Conservation (phyloP, 1,140 invertebrate species). For the Cecropterus lyciades region DNA sequence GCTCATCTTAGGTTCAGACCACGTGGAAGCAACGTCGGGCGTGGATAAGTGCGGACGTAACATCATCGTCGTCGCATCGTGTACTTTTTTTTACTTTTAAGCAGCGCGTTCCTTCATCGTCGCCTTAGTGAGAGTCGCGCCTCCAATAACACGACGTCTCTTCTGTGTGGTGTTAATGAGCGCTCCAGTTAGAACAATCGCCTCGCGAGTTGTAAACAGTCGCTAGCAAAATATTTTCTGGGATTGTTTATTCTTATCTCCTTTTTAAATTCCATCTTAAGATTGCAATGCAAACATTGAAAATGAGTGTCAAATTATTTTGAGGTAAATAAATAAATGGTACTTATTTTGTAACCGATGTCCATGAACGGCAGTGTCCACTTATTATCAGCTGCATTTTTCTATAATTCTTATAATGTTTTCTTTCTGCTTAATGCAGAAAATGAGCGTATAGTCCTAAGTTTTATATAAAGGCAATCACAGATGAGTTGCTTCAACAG, state of each 20-base stretch:
- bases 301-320: background rate
- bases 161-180: background rate
- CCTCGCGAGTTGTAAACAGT: background rate
- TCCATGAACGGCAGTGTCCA: no score
- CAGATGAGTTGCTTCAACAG: no score
- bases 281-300: background rate
- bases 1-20: background rate
- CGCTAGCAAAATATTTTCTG: slow-evolving; percentile 1
- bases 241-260: background rate
- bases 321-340: no score
- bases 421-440: no score
- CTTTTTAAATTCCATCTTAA: background rate
- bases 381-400: no score
- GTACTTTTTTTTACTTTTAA: background rate
- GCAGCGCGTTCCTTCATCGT: background rate
- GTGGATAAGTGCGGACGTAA: background rate
- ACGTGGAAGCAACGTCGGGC: background rate
- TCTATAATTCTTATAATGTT: no score
- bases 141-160: background rate
- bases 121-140: no score
- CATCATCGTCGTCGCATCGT: no score
- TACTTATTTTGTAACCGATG: no score
- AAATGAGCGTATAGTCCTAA: no score
- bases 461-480: no score
- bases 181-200: slow-evolving; percentile 9